Evolutionary conservation across 2,113 vertebrate genomes (phyloP), one percentile per base, ranked within the genome.

Genomic region (Sturnus vulgaris): DNA sequence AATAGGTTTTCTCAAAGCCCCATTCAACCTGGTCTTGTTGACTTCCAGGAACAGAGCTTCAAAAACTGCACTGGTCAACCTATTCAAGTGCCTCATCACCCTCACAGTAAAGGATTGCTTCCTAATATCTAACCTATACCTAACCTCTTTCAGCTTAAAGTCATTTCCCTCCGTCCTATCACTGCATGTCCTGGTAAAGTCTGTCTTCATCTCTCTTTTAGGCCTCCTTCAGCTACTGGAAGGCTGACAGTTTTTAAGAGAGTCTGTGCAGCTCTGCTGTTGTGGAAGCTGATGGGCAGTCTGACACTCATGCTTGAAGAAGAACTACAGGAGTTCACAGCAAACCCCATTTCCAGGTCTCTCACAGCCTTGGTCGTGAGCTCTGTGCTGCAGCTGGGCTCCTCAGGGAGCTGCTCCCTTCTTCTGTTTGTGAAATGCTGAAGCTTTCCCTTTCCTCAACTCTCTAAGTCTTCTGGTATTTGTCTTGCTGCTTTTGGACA

Each of bases 391-490:
- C 86, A 96, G 88, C 82, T 88, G 91, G 56, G 71, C 12, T 76
- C 60, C 82, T 59, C 12, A 47, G 44, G 80, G 82, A 93, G 33
- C 27, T 83, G 63, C 50, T 72, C 71, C 87, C 59, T 1, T n/a
- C 75, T 85, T 73, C 60, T 83, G 46, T 75, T 80, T 77, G 50
- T 93, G 76, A 93, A 93, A 90, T 59, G 44, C 71, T 64, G 68
- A 25, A 96, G 92, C 70, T 80, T 87, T 12, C 31, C 59, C 71
- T 31, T 76, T 85, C 31, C 42, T 61, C 46, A 57, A 14, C 44
- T 86, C 72, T 90, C 72, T 69, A 80, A 66, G 47, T 56, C 84
- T 65, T 95, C 71, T 93, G 91, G 60, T 78, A 73, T 95, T 91
- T 93, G 40, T 92, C 92, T 84, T 75, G 44, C 52, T 88, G 79